Evolutionary conservation across 2,888 invertebrate species (phyloP).

Genomic region (Fragum fragum): DNA sequence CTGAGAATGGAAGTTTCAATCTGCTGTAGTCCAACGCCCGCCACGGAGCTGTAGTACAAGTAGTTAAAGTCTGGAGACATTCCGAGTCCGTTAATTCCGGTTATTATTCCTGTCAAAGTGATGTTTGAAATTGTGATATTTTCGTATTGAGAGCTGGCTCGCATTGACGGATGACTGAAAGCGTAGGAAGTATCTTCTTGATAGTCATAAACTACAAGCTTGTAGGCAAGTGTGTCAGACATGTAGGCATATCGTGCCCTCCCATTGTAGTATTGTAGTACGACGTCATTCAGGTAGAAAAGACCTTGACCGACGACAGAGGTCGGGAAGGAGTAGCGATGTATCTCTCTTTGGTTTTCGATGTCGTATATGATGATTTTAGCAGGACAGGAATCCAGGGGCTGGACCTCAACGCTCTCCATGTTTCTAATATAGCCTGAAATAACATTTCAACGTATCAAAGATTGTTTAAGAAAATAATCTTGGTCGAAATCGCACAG

Average conservation of each 20-base stretch:
- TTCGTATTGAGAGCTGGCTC: constrained; percentile 44
- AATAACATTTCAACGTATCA: no score
- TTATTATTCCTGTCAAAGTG: constrained; percentile 36
- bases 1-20: constrained; percentile 66
- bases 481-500: no score
- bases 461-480: no score
- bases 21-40: constrained; percentile 67
- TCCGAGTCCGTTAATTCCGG: constrained; percentile 74
- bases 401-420: constrained; percentile 36
- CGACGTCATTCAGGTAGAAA: constrained; percentile 74
- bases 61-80: constrained; percentile 72
- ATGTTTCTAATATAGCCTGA: constrained; percentile 48
- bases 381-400: constrained; percentile 64
- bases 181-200: constrained; percentile 52
- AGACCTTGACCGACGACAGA: constrained; percentile 48
- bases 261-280: constrained; percentile 62
- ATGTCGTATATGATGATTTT: constrained; percentile 73
- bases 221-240: constrained; percentile 69
- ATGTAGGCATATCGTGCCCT: constrained; percentile 71
- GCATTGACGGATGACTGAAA: constrained; percentile 65
- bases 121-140: constrained; percentile 64
- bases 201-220: constrained; percentile 71
- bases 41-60: constrained; percentile 72
- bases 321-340: constrained; percentile 62
- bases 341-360: constrained; percentile 54